Evolutionary conservation across 2,888 invertebrate genomes (phyloP).

Genomic region (Drosophila kuntzei): DNA sequence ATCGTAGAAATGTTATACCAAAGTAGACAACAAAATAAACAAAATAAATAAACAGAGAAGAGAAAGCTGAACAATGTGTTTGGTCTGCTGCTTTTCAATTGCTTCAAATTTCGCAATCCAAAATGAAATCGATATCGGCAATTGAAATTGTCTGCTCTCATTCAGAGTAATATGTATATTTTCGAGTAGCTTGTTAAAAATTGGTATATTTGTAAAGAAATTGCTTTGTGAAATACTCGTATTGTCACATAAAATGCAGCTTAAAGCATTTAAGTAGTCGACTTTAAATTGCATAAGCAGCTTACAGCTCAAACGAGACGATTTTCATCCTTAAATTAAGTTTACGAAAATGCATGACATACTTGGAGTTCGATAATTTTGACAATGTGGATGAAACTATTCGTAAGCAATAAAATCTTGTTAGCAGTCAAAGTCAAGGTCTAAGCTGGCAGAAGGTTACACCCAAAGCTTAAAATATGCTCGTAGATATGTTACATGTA

Average conservation of each 20-base stretch:
- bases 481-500: neutral
- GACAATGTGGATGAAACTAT: conserved; percentile 16
- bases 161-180: neutral
- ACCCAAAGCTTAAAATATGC: conserved; percentile 30
- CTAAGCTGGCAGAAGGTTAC: conserved; percentile 20
- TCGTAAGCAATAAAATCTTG: conserved; percentile 52
- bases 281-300: conserved; percentile 36
- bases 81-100: conserved; percentile 10
- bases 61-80: conserved; percentile 9
- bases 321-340: conserved; percentile 27
- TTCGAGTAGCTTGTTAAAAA: neutral
- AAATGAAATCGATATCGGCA: conserved; percentile 26
- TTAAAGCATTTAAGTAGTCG: conserved; percentile 7
- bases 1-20: neutral
- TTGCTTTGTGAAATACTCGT: conserved; percentile 4
- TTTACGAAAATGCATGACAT: conserved; percentile 1
- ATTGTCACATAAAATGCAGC: conserved; percentile 15
- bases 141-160: conserved; percentile 11
- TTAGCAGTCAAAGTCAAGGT: conserved; percentile 54
- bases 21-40: conserved; percentile 4
- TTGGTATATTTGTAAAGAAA: conserved; percentile 7
- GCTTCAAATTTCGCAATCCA: conserved; percentile 14
- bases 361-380: conserved; percentile 26
- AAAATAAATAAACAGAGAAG: conserved; percentile 2
- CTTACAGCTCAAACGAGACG: conserved; percentile 9